These are phyloP conservation scores for Zygothrica quintamaculata DNA, from an alignment of 2,888 invertebrate species.

Conservation along the genomic window DNA sequence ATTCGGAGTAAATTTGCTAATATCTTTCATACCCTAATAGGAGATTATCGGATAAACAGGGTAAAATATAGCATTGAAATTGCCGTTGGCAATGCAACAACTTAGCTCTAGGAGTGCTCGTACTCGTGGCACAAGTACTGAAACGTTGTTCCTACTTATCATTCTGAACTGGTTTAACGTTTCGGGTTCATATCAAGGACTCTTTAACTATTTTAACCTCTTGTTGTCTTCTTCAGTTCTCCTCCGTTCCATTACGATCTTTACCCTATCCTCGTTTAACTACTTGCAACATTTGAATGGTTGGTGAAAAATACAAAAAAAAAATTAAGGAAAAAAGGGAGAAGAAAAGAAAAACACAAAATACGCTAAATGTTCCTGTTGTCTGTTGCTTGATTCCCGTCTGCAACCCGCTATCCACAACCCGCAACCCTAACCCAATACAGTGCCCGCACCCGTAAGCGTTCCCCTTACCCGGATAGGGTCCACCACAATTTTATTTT, in stretches of 20 bases:
- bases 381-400: background rate
- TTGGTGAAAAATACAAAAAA: too few species aligned
- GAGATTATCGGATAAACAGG: too few species aligned
- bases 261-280: background rate
- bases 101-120: slow-evolving; percentile 23
- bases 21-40: too few species aligned
- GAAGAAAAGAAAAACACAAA: background rate
- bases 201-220: too few species aligned
- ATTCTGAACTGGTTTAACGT: slow-evolving; percentile 42
- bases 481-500: slow-evolving; percentile 70
- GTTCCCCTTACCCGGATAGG: background rate
- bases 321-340: too few species aligned
- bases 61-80: slow-evolving; percentile 34
- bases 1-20: too few species aligned
- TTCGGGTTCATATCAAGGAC: background rate
- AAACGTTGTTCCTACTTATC: slow-evolving; percentile 42
- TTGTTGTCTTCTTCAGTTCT: background rate
- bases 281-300: too few species aligned
- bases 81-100: slow-evolving; percentile 2
- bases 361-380: background rate
- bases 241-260: background rate
- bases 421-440: too few species aligned
- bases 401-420: background rate
- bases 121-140: slow-evolving; percentile 45
- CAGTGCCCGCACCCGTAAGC: background rate